Evolutionary conservation across 2,888 invertebrate genomes (phyloP).

Genomic region (Myathropa florea): DNA sequence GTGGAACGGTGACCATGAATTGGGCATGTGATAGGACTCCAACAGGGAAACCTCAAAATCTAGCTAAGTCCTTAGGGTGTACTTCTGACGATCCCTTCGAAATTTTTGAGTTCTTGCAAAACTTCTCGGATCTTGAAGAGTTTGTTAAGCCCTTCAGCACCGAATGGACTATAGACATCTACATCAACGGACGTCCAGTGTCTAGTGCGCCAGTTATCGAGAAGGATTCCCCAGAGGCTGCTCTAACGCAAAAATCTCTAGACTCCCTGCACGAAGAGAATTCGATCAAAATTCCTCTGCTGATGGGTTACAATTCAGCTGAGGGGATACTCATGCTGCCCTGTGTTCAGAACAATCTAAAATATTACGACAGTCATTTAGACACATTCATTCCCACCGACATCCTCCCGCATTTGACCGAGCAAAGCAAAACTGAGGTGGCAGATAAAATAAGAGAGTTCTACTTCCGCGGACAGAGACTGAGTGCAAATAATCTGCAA

Average conservation of each 20-base stretch:
- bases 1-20: conserved; percentile 64
- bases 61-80: conserved; percentile 71
- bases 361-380: not conserved
- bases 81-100: conserved; percentile 59
- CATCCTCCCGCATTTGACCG: conserved; percentile 27
- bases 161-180: conserved; percentile 46
- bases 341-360: too few species aligned
- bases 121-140: not conserved
- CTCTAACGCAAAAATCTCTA: conserved; percentile 76
- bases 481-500: conserved; percentile 8
- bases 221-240: conserved; percentile 34
- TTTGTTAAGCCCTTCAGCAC: conserved; percentile 41
- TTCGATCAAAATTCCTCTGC: conserved; percentile 80
- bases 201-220: conserved; percentile 72
- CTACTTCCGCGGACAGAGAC: too few species aligned
- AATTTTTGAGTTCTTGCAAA: conserved; percentile 59
- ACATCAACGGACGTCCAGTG: conserved; percentile 17
- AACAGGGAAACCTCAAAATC: conserved; percentile 45
- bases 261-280: conserved; percentile 78
- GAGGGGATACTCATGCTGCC: conserved; percentile 79
- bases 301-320: conserved; percentile 81
- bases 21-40: conserved; percentile 63
- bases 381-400: conserved; percentile 70
- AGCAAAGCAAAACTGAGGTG: too few species aligned
- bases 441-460: too few species aligned